phyloP scores from a whole-genome alignment of 2,113 vertebrate species.

The Rhinolophus sinicus region DNA sequence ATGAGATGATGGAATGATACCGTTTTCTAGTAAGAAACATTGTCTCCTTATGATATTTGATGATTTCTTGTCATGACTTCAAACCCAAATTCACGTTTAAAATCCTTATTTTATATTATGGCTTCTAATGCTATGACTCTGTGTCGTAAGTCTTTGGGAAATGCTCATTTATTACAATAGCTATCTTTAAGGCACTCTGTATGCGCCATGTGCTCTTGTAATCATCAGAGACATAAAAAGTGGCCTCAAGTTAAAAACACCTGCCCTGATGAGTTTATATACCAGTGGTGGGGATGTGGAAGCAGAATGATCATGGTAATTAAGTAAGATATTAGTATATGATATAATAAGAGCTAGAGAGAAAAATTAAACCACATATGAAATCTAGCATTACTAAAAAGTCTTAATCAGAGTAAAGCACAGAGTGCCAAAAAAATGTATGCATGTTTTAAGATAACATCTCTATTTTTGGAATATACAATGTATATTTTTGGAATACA shows the following conservation, averaged over 20 bases:
- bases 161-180: not conserved
- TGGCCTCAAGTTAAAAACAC: not conserved
- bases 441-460: no score
- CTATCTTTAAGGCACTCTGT: not conserved
- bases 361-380: not conserved
- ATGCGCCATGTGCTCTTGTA: not conserved
- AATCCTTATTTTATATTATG: not conserved
- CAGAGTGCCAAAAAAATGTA: no score
- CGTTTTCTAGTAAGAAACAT: not conserved
- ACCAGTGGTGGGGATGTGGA: not conserved
- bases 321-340: not conserved
- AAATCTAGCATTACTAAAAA: not conserved
- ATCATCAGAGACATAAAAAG: not conserved
- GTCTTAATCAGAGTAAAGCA: not conserved
- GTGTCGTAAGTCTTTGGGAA: not conserved
- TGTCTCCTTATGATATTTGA: not conserved
- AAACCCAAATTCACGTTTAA: not conserved
- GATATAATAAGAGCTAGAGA: not conserved
- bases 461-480: not conserved
- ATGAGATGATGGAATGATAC: not conserved
- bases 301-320: not conserved
- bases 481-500: not conserved
- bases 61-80: not conserved
- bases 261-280: not conserved
- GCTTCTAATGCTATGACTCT: not conserved